Evolutionary conservation across 2,888 invertebrate genomes (phyloP).

Genomic region (Drosophila paramelanica): DNA sequence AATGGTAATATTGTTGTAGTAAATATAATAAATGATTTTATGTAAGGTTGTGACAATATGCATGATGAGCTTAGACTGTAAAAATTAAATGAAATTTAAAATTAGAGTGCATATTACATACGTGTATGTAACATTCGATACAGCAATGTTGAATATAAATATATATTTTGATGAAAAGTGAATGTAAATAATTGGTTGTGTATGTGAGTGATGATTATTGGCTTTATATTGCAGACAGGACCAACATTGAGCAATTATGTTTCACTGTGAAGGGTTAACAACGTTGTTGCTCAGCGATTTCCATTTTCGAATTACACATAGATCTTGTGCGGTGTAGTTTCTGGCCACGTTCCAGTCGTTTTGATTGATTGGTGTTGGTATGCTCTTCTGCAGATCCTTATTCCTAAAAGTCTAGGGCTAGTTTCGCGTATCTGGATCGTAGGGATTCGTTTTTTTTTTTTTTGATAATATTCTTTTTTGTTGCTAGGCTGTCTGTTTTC

Average conservation of each 20-base stretch:
- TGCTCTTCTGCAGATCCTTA: conserved; percentile 29
- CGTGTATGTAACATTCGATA: conserved; percentile 33
- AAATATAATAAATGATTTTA: conserved; percentile 37
- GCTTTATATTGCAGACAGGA: conserved; percentile 34
- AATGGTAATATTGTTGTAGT: conserved; percentile 47
- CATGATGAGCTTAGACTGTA: conserved; percentile 16
- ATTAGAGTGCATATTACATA: conserved; percentile 30
- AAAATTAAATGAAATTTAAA: conserved; percentile 21
- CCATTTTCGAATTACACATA: conserved; percentile 7
- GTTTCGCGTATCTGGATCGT: conserved; percentile 36
- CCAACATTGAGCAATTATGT: conserved; percentile 44
- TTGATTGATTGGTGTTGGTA: conserved; percentile 8
- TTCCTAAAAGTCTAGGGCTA: conserved; percentile 42
- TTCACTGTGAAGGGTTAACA: conserved; percentile 9
- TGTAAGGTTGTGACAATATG: conserved; percentile 35
- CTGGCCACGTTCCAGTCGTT: conserved; percentile 2
- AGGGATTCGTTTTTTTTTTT: conserved; percentile 17
- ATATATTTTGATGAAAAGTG: conserved; percentile 33
- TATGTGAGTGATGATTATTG: conserved; percentile 36
- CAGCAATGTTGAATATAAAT: conserved; percentile 36
- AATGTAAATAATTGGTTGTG: conserved; percentile 31
- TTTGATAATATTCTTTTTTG: conserved; percentile 24
- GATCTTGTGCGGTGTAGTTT: conserved; percentile 18
- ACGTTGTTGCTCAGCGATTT: conserved; percentile 13
- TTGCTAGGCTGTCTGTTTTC: conserved; percentile 33